These are phyloP conservation scores for Dascillus cervinus DNA, from an alignment of 2,888 invertebrate genomes.

Conservation along the genomic window DNA sequence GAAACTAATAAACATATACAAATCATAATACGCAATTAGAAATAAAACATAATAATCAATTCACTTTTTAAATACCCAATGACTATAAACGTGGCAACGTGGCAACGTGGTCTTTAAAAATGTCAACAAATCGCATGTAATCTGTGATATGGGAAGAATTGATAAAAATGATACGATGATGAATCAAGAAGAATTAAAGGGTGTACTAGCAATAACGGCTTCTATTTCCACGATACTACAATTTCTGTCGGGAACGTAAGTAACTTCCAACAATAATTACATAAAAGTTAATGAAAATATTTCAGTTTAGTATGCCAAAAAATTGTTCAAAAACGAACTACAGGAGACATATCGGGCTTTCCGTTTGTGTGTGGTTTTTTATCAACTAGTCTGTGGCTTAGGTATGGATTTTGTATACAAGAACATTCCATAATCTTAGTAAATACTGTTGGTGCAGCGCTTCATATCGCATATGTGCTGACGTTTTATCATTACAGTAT, in stretches of 20 bases:
- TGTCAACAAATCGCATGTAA: too few species aligned
- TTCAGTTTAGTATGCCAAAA: slow-evolving; percentile 69
- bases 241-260: slow-evolving; percentile 82
- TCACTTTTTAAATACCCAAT: too few species aligned
- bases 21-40: too few species aligned
- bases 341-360: slow-evolving; percentile 67
- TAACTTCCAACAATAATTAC: slow-evolving; percentile 23
- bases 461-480: slow-evolving; percentile 63
- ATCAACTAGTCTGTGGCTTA: slow-evolving; percentile 72
- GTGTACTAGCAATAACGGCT: slow-evolving; percentile 51
- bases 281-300: slow-evolving; percentile 24
- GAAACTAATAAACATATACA: too few species aligned
- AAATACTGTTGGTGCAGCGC: slow-evolving; percentile 63
- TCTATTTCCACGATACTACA: slow-evolving; percentile 73
- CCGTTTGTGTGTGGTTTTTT: slow-evolving; percentile 72
- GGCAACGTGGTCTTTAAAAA: too few species aligned
- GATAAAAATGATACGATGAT: too few species aligned
- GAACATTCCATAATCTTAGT: slow-evolving; percentile 68
- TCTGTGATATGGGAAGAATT: too few species aligned
- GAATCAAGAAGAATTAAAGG: slow-evolving; percentile 40
- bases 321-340: slow-evolving; percentile 64
- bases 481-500: slow-evolving; percentile 67
- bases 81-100: too few species aligned
- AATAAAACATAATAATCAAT: too few species aligned
- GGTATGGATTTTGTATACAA: slow-evolving; percentile 67